Evolutionary conservation across 2,888 invertebrate species (phyloP), one percentile per base, ranked within the genome.

Genomic region (Harpalus rubripes): DNA sequence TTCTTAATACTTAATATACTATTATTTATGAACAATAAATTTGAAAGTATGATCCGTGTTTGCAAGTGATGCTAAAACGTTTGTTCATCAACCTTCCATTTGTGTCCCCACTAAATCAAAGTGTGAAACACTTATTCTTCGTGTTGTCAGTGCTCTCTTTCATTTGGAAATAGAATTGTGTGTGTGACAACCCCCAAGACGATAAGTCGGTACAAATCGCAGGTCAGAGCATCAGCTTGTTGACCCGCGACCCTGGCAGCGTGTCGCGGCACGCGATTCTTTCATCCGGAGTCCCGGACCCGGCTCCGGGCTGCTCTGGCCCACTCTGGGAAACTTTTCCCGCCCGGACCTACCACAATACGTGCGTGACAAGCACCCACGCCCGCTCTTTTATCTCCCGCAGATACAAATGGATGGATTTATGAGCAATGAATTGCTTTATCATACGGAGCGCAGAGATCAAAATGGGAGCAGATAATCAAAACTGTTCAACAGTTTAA

Each of bases 161-260:
- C 44, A 52, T 52, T 52, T 52, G 44, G 44, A 52, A 52, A 52
- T 12, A 52, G 44, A 52, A 52, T 52, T 1, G 44, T 12, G 44
- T 12, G 44, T 52, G 44, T 52, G 44, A 12, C 44, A 52, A 52
- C 44, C 44, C 44, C 44, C 44, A 7, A 10, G 16, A 22, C 63
- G 32, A 68, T 15, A 68, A 68, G 68, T 68, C 32, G 3, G 32
- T 32, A 68, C 68, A 68, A 68, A 68, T 68, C 68, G 68, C 39
- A 68, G 68, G 68, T 68, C 68, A 32, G 39, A 39, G n/a, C 68
- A 68, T 68, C 68, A 68, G 68, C 68, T 68, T 68, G 68, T 68
- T 68, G 68, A 68, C 68, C 68, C 68, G 68, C 68, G 68, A 68
- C 68, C 68, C 39, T 32, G 39, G 39, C 68, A 32, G 39, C 32